These are phyloP conservation scores for Pemphigus obesinymphae DNA, from an alignment of 1,140 invertebrate species.

Conservation along the genomic window DNA sequence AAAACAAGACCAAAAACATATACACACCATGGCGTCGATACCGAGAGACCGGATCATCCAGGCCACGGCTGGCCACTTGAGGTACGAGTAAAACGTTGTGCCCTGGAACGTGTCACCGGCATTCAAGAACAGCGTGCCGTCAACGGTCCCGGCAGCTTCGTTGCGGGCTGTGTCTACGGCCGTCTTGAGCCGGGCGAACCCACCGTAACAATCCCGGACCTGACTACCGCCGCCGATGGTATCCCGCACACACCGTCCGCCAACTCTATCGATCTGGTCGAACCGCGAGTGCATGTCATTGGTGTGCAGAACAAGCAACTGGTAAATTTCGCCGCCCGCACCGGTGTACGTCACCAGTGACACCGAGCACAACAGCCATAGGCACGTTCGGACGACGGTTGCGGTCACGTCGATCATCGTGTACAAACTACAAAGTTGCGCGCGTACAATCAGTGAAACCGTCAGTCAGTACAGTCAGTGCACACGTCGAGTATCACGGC, in stretches of 20 bases:
- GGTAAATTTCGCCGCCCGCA: neutral
- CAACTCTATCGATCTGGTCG: conserved; percentile 60
- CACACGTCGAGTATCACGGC: too few relatives aligned
- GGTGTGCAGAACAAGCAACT: conserved; percentile 67
- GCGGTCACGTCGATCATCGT: neutral
- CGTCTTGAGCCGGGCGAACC: conserved; percentile 69
- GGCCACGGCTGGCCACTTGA: conserved; percentile 69
- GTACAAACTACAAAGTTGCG: too few relatives aligned
- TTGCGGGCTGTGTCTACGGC: conserved; percentile 58
- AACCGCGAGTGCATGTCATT: conserved; percentile 87
- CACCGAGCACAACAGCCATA: too few relatives aligned
- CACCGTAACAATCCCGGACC: conserved; percentile 55
- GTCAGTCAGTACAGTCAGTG: neutral
- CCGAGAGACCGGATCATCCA: conserved; percentile 70
- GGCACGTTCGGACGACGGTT: neutral
- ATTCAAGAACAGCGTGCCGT: conserved; percentile 63
- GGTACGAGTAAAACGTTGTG: conserved; percentile 73
- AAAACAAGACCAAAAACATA: too few relatives aligned
- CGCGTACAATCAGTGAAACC: too few relatives aligned
- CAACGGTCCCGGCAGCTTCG: conserved; percentile 49
- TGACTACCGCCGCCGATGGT: too few relatives aligned
- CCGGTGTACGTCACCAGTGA: neutral
- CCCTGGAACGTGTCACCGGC: conserved; percentile 88
- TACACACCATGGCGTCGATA: conserved; percentile 73
- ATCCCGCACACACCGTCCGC: conserved; percentile 41